A percentile compares a stretch with the other conserved stretches of the same genome.
These are phyloP conservation scores for Peribatodes rhomboidaria DNA, from an alignment of 2,888 invertebrate genomes.

Conservation along the genomic window DNA sequence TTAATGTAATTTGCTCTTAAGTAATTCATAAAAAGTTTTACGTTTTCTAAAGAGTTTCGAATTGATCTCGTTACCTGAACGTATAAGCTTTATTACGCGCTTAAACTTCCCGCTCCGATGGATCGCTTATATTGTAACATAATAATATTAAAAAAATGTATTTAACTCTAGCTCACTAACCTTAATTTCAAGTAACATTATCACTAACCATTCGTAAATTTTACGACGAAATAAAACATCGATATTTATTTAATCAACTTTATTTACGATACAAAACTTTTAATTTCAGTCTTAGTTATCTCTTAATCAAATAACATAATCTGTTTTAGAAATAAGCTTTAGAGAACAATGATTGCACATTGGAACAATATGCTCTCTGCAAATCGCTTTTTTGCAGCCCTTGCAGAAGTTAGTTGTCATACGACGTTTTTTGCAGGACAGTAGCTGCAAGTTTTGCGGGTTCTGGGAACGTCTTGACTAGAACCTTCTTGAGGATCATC, in stretches of 20 bases:
- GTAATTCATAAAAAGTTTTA: too few species aligned
- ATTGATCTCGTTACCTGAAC: too few species aligned
- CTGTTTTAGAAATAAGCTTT: constrained; percentile 16
- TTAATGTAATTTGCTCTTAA: too few species aligned
- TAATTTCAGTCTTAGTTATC: constrained; percentile 9
- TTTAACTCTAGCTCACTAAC: too few species aligned
- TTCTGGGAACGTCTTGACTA: constrained; percentile 36
- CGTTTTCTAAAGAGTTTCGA: too few species aligned
- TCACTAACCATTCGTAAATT: neutral
- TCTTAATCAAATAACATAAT: constrained; percentile 17
- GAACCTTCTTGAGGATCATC: constrained; percentile 31
- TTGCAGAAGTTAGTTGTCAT: constrained; percentile 26
- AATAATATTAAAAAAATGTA: too few species aligned
- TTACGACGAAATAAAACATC: neutral
- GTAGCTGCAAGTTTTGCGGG: constrained; percentile 37
- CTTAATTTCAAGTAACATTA: neutral
- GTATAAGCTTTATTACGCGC: too few species aligned
- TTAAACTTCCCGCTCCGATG: too few species aligned
- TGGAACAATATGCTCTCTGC: constrained; percentile 33
- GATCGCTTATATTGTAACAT: too few species aligned
- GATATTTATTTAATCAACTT: neutral
- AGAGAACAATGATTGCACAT: constrained; percentile 32
- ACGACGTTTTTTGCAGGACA: constrained; percentile 41
- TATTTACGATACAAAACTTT: neutral
- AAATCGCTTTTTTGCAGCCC: constrained; percentile 29